Evolutionary conservation across 2,888 invertebrate genomes (phyloP), one percentile per base, ranked within the genome.

Genomic region (Anaspis maculata): DNA sequence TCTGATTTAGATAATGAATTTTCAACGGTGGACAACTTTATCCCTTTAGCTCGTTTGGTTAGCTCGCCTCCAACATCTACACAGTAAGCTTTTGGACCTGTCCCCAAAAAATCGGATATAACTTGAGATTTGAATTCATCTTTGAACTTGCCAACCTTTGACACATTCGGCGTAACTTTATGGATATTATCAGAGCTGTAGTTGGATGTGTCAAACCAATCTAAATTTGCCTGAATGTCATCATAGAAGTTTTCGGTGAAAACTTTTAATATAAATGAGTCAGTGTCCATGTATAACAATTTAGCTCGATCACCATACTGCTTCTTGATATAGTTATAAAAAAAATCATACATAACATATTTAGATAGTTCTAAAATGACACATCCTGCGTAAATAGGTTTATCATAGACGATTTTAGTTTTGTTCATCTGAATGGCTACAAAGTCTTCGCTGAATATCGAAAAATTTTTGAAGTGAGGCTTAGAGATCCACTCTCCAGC

Each of bases 201-300:
- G 10, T 29, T 14, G 9, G 2, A 29, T n/a, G 19, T 24, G 13
- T 30, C 25, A 30, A 30, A 24, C 4, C 13, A 6, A 11, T 30
- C 10, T 19, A 29, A 5, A 29, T 34, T 27, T 9, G 22, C 9
- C 13, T 11, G 15, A 15, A 29, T 34, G 13, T 30, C 30, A 30
- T 2, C 3, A 15, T 28, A 34, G 12, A 34, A 22, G 30, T 34
- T 27, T 3, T 29, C 29, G 9, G 19, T 23, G 21, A 23, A 2
- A 10, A 34, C 30, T 21, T 16, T 24, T 10, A 25, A 27, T 25
- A 32, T 27, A 4, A 32, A 21, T 13, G 32, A 32, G n/a, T 32
- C 32, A n/a, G 32, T 32, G 19, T 32, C 27, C 14, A 24, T 24
- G n/a, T 24, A 24, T 13, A 25, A 14, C 9, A 19, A 9, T 9